phyloP scores from a whole-genome alignment of 2,797 vertebrate species.

The Lepus townsendii region DNA sequence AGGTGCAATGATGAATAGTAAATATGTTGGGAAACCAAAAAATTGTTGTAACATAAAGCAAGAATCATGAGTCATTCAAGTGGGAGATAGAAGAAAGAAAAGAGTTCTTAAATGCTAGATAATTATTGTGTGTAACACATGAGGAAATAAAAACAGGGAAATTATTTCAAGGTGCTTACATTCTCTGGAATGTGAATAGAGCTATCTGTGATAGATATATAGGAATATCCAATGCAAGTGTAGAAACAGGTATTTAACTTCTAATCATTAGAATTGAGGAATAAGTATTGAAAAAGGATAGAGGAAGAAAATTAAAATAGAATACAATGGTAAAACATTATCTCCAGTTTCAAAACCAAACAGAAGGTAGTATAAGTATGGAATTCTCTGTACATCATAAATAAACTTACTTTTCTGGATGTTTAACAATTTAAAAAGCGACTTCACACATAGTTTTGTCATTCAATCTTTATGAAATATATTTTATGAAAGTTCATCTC shows the following conservation, averaged over 20 bases:
- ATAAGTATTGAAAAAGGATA: background rate
- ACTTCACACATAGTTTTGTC: background rate
- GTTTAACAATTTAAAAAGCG: background rate
- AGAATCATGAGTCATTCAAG: background rate
- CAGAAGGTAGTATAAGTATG: background rate
- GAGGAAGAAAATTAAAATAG: background rate
- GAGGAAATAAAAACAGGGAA: background rate
- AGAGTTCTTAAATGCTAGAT: background rate
- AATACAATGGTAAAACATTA: background rate
- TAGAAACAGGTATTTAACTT: background rate
- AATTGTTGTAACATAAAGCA: background rate
- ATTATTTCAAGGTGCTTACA: background rate
- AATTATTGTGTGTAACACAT: background rate
- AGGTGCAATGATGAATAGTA: background rate
- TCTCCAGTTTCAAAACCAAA: background rate
- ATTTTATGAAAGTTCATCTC: background rate
- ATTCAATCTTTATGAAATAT: conserved; percentile 2
- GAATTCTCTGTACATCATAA: background rate
- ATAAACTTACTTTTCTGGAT: background rate
- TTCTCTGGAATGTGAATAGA: background rate
- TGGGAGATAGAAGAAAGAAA: background rate
- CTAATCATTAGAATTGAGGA: background rate
- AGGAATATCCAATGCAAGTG: background rate
- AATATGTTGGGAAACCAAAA: background rate
- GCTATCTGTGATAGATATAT: background rate